Base-by-base conservation (phyloP, 2,888 invertebrate species). In the Tinea semifulvella region DNA sequence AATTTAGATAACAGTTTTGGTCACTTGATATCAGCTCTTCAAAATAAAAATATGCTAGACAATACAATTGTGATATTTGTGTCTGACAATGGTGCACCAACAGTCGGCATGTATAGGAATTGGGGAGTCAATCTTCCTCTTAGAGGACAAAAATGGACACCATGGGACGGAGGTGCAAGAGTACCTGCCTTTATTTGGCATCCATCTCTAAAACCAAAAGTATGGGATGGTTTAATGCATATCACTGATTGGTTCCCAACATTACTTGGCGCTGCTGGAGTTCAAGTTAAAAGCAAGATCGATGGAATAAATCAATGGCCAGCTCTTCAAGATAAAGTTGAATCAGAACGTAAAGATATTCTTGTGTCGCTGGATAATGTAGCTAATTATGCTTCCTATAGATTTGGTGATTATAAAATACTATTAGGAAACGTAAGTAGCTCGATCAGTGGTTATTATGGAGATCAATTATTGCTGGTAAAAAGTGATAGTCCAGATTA, bases 71-170 rank as follows among this genome's bases (percentile, higher is more conserved):
- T 97, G 44, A 68, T 94, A 1, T 97, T 96, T 62, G 85, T 90
- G 53, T 90, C 94, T 8, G 97, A 96, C 63, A 96, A 96, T 62
- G 94, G 95, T 0, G 92, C 89, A 0, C 91, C 92, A 42, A 88
- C 92, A 1, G 74, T 83, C 46, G 94, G 92, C 0, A 56, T 83
- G 42, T 86, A 88, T 57, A 62, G 81, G 42, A 96, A 94, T 67
- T 85, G 85, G 42, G 92, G 88, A 7, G 91, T 90, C 13, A 92
- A 92, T 68, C 90, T 85, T 82, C 92, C 92, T n/a, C 63, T 92
- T 8, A 82, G 89, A 63, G 92, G 92, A 31, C 52, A 58, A 58
- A 96, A 96, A 70, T 82, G 87, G 61, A 86, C 90, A 0, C 79
- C 92, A 0, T 94, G 88, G 76, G 96, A 96, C 68, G 96, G 96